These are phyloP conservation scores for Panagrolaimus sp. DNA, from an alignment of 1,140 invertebrate genomes.

Conservation along the genomic window DNA sequence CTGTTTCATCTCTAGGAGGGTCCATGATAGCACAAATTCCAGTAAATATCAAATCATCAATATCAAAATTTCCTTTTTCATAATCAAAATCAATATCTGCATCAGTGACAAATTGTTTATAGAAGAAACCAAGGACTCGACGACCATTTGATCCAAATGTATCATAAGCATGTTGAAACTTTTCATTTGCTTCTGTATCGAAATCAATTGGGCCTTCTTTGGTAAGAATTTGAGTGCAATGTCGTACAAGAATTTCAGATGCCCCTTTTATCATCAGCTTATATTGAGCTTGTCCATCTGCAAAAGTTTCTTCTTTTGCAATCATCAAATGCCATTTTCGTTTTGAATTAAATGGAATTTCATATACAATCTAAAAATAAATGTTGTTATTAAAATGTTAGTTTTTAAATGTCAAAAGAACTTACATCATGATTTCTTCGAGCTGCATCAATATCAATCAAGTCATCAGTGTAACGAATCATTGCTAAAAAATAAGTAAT, in stretches of 20 bases:
- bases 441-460: conserved; percentile 27
- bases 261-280: conserved; percentile 50
- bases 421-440: conserved; percentile 27
- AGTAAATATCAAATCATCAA: conserved; percentile 38
- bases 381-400: conserved; percentile 11
- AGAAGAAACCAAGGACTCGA: conserved; percentile 52
- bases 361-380: conserved; percentile 45
- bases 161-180: conserved; percentile 44
- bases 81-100: conserved; percentile 27
- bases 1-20: conserved; percentile 43
- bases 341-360: conserved; percentile 54
- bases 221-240: conserved; percentile 36
- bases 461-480: conserved; percentile 27
- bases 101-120: conserved; percentile 35
- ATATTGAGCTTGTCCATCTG: conserved; percentile 34
- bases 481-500: conserved; percentile 12
- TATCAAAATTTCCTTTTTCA: conserved; percentile 41
- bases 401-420: neutral
- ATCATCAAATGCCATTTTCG: conserved; percentile 53
- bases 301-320: conserved; percentile 21
- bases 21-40: conserved; percentile 49
- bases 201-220: conserved; percentile 34
- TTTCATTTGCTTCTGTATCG: conserved; percentile 22
- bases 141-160: conserved; percentile 46
- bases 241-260: conserved; percentile 45